A percentile compares a stretch with the other conserved stretches of the same genome.
phyloP scores from a whole-genome alignment of 2,113 vertebrate species.

The Ceuthmochares aereus region DNA sequence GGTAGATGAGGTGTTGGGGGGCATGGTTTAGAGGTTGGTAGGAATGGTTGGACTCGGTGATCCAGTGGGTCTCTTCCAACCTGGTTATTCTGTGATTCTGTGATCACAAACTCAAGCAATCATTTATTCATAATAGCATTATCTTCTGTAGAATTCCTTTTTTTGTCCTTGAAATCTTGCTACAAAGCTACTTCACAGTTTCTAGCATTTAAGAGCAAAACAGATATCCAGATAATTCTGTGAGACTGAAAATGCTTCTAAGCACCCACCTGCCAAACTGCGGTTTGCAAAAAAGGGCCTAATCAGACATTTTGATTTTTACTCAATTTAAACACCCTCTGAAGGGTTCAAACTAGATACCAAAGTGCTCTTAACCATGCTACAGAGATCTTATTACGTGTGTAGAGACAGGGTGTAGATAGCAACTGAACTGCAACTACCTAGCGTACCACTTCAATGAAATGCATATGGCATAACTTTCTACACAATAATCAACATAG shows the following conservation, averaged over 20 bases:
- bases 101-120: neutral
- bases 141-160: neutral
- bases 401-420: neutral
- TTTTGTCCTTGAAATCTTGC: neutral
- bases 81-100: too few species aligned
- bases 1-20: too few species aligned
- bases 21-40: too few species aligned
- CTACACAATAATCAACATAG: fast-evolving
- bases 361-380: fast-evolving
- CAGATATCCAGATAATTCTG: neutral
- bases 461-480: neutral
- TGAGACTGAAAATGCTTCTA: neutral
- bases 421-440: neutral
- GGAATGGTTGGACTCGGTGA: too few species aligned
- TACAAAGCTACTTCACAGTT: neutral
- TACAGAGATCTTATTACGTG: neutral
- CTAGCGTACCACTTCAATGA: neutral
- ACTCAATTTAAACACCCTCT: neutral
- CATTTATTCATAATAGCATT: neutral
- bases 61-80: too few species aligned
- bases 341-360: neutral
- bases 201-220: neutral
- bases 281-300: neutral
- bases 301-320: neutral
- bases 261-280: neutral